Evolutionary conservation across 2,797 vertebrate genomes (phyloP).

Genomic region (Gambusia yucatana): DNA sequence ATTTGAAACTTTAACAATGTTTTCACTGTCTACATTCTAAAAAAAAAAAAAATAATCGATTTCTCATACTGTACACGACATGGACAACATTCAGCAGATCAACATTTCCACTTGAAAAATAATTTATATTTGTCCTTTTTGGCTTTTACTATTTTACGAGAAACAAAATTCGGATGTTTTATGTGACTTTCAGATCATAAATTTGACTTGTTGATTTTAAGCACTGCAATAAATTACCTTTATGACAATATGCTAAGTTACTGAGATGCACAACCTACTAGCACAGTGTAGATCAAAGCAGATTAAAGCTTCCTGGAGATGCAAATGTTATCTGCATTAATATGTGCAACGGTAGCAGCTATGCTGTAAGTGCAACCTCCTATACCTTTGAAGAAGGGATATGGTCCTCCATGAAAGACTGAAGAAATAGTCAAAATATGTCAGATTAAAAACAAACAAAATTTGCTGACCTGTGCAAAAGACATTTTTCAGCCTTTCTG

Average conservation of each 20-base stretch:
- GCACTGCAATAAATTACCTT: neutral
- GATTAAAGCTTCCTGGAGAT: neutral
- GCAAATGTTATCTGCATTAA: neutral
- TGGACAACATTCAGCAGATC: neutral
- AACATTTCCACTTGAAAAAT: neutral
- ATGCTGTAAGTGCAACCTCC: neutral
- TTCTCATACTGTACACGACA: neutral
- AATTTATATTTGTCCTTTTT: neutral
- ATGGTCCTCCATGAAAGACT: conserved; percentile 10
- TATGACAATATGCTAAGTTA: neutral
- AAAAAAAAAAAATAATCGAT: too few species aligned
- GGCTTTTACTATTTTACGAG: neutral
- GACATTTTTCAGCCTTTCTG: neutral
- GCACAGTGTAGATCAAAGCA: neutral
- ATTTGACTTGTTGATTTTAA: neutral
- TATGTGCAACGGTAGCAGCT: conserved; percentile 14
- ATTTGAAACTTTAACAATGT: neutral
- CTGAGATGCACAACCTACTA: neutral
- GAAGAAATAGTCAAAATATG: neutral
- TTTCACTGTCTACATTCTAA: neutral
- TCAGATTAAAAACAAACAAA: conserved; percentile 12
- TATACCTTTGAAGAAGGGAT: neutral
- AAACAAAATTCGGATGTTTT: neutral
- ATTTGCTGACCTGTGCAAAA: neutral
- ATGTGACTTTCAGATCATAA: neutral